Base-by-base conservation (phyloP, 64 coral and sea anemone species). In the Pocillopora damicornis region DNA sequence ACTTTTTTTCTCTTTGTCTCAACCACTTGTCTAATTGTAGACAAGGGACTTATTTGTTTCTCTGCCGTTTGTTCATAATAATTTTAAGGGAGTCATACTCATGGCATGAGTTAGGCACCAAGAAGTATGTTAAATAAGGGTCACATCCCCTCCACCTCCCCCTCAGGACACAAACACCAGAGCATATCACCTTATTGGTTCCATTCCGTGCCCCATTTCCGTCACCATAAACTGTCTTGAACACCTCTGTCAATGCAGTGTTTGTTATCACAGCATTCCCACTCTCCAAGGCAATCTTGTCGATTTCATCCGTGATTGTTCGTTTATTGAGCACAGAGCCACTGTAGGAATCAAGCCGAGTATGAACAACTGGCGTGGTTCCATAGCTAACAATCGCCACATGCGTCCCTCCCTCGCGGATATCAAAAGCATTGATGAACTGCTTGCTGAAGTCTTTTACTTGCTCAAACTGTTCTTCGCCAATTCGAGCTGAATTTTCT, bases 341-440 rank as follows among this genome's bases (percentile, higher is more conserved):
- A 17, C 22, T 76, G 64, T 87, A 61, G 8, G 90, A 78, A n/a
- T 86, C 37, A 16, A 91, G 74, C 0, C 68, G 84, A 13, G 72
- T 58, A 14, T 91, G 61, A 10, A 87, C 76, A 18, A 60, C 34
- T 58, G 90, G 74, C 1, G 36, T 15, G 23, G 38, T 42, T 11
- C 90, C 90, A 22, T 91, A 91, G 15, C 82, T 91, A 4, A 91
- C 76, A 23, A 87, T 13, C 37, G 90, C 81, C 5, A 87, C 90
- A 9, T 75, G 75, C 9, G 82, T 87, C 16, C 83, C 83, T 15
- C 36, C 30, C 15, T 73, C 82, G 18, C 17, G 13, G 13, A 91
- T 57, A 51, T 79, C 60, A 15, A 91, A 91, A 10, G 90, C 81
- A 63, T 73, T 75, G 20, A 87, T 64, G 4, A 91, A 77, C 16